phyloP scores from a whole-genome alignment of 2,888 invertebrate genomes.

The Amorpha juglandis region DNA sequence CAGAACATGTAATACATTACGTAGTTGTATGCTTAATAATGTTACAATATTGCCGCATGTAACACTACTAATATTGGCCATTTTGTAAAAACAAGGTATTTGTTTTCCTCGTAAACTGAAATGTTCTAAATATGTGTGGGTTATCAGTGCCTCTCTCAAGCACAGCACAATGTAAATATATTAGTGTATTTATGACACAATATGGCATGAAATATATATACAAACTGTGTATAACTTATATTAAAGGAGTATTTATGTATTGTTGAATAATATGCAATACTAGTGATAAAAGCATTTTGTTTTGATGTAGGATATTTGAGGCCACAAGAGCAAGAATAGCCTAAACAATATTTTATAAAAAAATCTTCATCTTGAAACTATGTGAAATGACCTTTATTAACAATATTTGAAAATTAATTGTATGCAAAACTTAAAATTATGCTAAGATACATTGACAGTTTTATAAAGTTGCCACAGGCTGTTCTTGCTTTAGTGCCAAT shows the following conservation, averaged over 20 bases:
- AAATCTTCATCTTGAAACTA: neutral
- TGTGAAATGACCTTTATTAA: neutral
- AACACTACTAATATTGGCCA: neutral
- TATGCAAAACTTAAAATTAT: too few relatives aligned
- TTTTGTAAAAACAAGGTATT: neutral
- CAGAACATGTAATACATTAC: constrained; percentile 31
- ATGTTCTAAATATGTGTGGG: constrained; percentile 39
- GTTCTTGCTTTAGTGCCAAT: neutral
- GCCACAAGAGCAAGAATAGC: neutral
- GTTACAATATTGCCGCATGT: neutral
- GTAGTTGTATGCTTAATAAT: constrained; percentile 31
- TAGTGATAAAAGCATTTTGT: constrained; percentile 23
- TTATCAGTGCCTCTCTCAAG: constrained; percentile 47
- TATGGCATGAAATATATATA: constrained; percentile 32
- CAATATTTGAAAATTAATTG: neutral
- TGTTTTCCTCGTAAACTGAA: neutral
- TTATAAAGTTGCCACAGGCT: neutral
- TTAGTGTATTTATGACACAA: constrained; percentile 40
- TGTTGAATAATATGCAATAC: constrained; percentile 18
- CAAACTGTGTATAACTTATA: constrained; percentile 40
- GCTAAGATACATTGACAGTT: too few relatives aligned
- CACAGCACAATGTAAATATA: constrained; percentile 36
- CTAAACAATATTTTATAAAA: neutral
- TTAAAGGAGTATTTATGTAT: constrained; percentile 24
- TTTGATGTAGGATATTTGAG: constrained; percentile 4